Percentiles rank a stretch among this genome's conserved stretches.
These are phyloP conservation scores for Cuculus canorus DNA, from an alignment of 2,797 vertebrate species.

Conservation along the genomic window DNA sequence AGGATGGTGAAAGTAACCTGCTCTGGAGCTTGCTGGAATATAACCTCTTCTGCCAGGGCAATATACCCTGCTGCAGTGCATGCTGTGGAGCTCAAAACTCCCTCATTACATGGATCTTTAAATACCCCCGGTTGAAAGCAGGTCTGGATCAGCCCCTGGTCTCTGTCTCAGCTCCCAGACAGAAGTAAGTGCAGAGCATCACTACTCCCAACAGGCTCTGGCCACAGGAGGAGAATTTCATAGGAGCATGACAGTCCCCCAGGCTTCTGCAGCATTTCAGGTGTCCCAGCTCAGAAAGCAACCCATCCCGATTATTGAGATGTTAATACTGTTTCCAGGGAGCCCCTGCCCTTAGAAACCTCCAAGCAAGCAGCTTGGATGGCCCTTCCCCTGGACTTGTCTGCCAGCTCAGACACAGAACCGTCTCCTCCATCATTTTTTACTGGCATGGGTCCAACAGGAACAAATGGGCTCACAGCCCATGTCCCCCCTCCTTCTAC, in stretches of 20 bases:
- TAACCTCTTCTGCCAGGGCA: neutral
- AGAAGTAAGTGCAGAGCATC: neutral
- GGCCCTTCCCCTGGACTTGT: neutral
- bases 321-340: constrained; percentile 53
- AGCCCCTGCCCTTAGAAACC: constrained; percentile 8
- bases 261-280: neutral
- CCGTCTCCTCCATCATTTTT: neutral
- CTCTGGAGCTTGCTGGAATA: rapidly evolving
- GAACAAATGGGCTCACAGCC: neutral
- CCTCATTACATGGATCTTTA: neutral
- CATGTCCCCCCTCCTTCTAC: neutral
- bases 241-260: neutral
- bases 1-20: neutral
- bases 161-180: neutral
- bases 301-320: constrained; percentile 26
- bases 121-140: neutral
- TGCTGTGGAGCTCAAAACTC: neutral
- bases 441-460: neutral
- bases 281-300: neutral
- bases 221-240: neutral
- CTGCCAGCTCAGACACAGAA: neutral
- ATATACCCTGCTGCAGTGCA: neutral
- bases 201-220: neutral
- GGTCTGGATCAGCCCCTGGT: neutral
- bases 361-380: neutral